Conservation (phyloP, 1,140 invertebrate species). For the Chymomyza costata region DNA sequence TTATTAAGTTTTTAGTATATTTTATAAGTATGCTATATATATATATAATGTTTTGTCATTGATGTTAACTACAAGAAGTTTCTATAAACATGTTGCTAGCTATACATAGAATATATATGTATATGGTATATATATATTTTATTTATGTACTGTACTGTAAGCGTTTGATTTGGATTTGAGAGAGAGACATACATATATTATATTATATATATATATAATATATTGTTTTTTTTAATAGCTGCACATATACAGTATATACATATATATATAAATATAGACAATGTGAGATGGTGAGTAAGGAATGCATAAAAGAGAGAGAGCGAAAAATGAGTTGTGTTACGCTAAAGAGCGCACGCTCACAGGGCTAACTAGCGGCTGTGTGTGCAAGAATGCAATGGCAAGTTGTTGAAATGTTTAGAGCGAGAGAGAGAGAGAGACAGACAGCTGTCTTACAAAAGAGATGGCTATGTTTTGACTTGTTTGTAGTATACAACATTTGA, state of each 20-base stretch:
- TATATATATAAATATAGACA: slow-evolving; percentile 12
- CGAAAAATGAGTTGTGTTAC: slow-evolving; percentile 9
- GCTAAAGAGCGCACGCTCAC: slow-evolving; percentile 10
- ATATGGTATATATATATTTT: slow-evolving; percentile 21
- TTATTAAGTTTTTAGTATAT: background rate
- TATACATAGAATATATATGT: slow-evolving; percentile 59
- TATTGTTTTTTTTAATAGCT: background rate
- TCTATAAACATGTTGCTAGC: slow-evolving; percentile 69
- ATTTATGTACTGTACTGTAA: slow-evolving; percentile 63
- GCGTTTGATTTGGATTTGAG: slow-evolving; percentile 37
- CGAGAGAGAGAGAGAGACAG: slow-evolving; percentile 9
- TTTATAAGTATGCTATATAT: slow-evolving; percentile 14
- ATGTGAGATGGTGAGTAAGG: slow-evolving; percentile 2
- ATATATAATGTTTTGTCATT: slow-evolving; percentile 20
- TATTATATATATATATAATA: slow-evolving; percentile 5
- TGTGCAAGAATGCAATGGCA: background rate
- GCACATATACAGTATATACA: too few relatives aligned
- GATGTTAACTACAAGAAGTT: slow-evolving; percentile 50
- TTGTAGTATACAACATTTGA: slow-evolving; percentile 25
- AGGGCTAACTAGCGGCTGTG: background rate
- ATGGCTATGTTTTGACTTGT: slow-evolving; percentile 5
- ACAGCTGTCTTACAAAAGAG: background rate
- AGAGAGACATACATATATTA: slow-evolving; percentile 11
- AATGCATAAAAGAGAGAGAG: slow-evolving; percentile 3
- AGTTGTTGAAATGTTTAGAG: background rate